Evolutionary conservation across 2,797 vertebrate species (phyloP).

Genomic region (Cirrhinus mrigala): DNA sequence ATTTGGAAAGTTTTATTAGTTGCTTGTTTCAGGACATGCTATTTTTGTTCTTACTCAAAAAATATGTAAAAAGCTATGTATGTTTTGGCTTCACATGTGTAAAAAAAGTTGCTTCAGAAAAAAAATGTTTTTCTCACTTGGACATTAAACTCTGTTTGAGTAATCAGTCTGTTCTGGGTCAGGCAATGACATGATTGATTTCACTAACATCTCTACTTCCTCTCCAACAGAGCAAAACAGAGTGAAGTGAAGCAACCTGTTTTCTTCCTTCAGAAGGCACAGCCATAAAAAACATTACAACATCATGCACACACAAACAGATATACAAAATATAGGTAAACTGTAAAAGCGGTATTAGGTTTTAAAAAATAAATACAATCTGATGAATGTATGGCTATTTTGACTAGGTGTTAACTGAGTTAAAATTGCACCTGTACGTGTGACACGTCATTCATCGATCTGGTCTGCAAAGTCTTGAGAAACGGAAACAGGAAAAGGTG

Average conservation of each 20-base stretch:
- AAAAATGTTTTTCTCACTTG: neutral
- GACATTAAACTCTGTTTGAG: neutral
- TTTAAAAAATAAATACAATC: neutral
- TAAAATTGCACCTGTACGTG: neutral
- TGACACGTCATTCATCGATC: neutral
- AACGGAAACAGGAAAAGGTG: neutral
- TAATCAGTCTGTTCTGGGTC: neutral
- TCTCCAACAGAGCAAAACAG: neutral
- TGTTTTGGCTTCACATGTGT: neutral
- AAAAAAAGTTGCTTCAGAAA: constrained; percentile 5
- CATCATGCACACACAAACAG: neutral
- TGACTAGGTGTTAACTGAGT: neutral
- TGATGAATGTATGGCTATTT: too few species aligned
- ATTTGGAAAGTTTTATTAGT: neutral
- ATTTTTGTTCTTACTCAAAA: neutral
- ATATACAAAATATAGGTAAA: neutral
- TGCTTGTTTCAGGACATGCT: neutral
- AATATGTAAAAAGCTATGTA: neutral
- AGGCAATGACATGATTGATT: neutral
- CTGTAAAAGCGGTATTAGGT: neutral
- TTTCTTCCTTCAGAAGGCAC: neutral
- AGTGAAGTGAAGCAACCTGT: constrained; percentile 28
- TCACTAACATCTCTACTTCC: constrained; percentile 23
- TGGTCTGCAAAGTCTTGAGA: neutral
- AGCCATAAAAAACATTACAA: neutral